Percentiles rank a stretch among this genome's conserved stretches.
Evolutionary conservation across 2,113 vertebrate genomes (phyloP).

Genomic region (Reinhardtius hippoglossoides): DNA sequence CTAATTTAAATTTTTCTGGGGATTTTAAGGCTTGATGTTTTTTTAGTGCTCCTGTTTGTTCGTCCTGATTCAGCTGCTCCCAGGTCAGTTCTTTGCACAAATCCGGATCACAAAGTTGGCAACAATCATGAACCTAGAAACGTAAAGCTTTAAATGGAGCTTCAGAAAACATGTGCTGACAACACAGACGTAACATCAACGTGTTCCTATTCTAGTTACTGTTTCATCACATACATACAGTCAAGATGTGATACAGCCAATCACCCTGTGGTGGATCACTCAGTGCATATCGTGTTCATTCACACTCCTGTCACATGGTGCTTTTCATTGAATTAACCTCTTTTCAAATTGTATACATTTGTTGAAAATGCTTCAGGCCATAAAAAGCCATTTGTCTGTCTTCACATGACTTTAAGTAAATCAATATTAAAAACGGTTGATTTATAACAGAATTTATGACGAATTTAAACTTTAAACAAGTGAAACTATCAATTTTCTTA

Average conservation of each 20-base stretch:
- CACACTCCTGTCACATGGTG: slow-evolving; percentile 7
- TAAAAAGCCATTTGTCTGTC: neutral
- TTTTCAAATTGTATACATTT: neutral
- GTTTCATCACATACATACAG: slow-evolving; percentile 14
- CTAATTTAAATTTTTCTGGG: neutral
- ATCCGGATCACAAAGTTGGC: neutral
- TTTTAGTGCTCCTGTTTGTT: too few species aligned
- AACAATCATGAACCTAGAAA: neutral
- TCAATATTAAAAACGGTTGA: neutral
- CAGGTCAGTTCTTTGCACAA: too few species aligned
- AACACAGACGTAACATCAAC: neutral
- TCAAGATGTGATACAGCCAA: neutral
- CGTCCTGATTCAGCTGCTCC: too few species aligned
- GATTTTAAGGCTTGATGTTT: neutral
- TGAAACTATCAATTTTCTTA: neutral
- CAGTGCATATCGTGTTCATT: neutral
- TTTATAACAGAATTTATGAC: slow-evolving; percentile 7
- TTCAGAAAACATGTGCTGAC: slow-evolving; percentile 1
- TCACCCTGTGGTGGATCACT: too few species aligned
- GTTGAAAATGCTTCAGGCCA: neutral
- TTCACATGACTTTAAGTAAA: neutral
- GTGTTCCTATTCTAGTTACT: neutral
- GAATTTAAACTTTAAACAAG: slow-evolving; percentile 1
- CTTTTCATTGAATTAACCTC: neutral
- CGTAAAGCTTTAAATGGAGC: neutral